These are phyloP conservation scores for Alosa alosa DNA, from an alignment of 2,113 vertebrate genomes.

Conservation along the genomic window DNA sequence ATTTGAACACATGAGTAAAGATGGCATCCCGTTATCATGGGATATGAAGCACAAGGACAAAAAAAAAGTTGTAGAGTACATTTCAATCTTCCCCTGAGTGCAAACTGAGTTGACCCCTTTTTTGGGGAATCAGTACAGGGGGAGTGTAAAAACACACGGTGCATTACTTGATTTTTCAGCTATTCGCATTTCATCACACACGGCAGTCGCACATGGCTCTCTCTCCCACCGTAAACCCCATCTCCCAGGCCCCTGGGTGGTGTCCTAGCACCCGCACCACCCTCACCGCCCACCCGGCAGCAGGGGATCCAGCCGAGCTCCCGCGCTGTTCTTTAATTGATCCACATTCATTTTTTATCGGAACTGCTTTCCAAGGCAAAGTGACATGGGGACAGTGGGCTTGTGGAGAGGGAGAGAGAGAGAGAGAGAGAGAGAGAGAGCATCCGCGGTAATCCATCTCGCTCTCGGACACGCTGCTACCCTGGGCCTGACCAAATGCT, in stretches of 20 bases:
- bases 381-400: too few species aligned
- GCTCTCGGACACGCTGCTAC: too few species aligned
- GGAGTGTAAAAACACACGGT: neutral
- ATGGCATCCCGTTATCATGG: too few species aligned
- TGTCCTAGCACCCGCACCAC: neutral
- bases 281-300: neutral
- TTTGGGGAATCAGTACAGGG: neutral
- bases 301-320: too few species aligned
- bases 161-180: neutral
- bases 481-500: neutral
- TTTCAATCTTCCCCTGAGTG: neutral
- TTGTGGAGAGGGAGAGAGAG: too few species aligned
- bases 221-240: neutral
- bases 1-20: too few species aligned
- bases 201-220: neutral
- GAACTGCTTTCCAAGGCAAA: neutral
- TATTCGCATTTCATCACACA: neutral
- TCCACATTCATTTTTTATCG: neutral
- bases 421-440: too few species aligned
- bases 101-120: neutral
- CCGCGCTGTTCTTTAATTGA: neutral
- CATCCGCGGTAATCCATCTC: too few species aligned
- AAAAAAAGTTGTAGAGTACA: neutral
- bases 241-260: neutral
- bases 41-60: too few species aligned